phyloP scores from a whole-genome alignment of 2,888 invertebrate species.

The Epirrhoe alternata region DNA sequence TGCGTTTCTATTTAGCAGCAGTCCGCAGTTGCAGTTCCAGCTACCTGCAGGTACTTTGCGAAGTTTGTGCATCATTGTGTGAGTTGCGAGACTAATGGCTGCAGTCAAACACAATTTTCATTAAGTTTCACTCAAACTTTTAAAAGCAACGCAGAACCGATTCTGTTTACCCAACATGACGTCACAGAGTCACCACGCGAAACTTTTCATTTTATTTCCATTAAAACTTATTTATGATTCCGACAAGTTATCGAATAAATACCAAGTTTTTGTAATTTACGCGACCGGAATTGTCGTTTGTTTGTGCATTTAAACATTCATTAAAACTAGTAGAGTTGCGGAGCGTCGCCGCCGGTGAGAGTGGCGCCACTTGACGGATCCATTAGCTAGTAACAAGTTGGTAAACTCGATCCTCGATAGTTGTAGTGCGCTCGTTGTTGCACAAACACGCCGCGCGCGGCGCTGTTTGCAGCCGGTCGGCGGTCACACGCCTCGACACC shows the following conservation, averaged over 20 bases:
- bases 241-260: conserved; percentile 49
- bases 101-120: conserved; percentile 27
- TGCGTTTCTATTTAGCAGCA: conserved; percentile 10
- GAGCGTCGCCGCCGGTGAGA: conserved; percentile 1
- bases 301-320: conserved; percentile 52
- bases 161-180: conserved; percentile 23
- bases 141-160: conserved; percentile 30
- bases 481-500: conserved; percentile 5
- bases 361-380: conserved; percentile 26
- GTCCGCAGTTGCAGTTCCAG: neutral
- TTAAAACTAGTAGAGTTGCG: conserved; percentile 47
- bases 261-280: conserved; percentile 46
- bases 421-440: neutral
- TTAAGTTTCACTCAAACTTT: conserved; percentile 27
- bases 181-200: conserved; percentile 24
- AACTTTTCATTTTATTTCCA: conserved; percentile 49
- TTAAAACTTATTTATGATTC: conserved; percentile 52
- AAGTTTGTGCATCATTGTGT: conserved; percentile 22
- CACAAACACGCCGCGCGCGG: neutral
- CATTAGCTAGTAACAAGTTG: conserved; percentile 33
- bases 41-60: conserved; percentile 7
- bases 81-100: conserved; percentile 20
- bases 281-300: conserved; percentile 45
- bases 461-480: conserved; percentile 13
- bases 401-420: conserved; percentile 25